These are phyloP conservation scores for Orientallactaga sibirica DNA, from an alignment of 2,797 vertebrate species.

Conservation along the genomic window DNA sequence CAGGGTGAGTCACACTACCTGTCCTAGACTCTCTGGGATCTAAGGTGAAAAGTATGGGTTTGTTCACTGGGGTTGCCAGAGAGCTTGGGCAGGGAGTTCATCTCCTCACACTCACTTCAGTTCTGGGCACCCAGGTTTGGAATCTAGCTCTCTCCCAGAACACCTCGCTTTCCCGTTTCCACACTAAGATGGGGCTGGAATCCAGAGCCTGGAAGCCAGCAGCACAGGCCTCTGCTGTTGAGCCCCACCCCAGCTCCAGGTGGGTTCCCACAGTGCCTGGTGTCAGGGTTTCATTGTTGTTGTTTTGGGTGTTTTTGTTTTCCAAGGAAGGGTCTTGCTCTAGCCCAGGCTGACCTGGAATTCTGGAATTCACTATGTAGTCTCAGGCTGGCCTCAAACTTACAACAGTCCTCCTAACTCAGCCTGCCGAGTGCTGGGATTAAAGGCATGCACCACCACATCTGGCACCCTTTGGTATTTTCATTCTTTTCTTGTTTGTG, in stretches of 20 bases:
- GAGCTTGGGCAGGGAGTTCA: not conserved
- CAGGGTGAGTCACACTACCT: not conserved
- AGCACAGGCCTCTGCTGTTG: not conserved
- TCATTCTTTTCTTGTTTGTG: too few relatives aligned
- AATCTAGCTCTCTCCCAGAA: not conserved
- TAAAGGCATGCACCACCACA: too few relatives aligned
- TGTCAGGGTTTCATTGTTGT: not conserved
- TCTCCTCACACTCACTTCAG: not conserved
- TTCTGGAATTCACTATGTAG: too few relatives aligned
- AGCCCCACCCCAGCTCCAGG: not conserved
- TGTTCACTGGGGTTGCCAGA: not conserved
- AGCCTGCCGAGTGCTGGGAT: too few relatives aligned
- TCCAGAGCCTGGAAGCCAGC: too few relatives aligned
- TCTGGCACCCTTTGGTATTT: too few relatives aligned
- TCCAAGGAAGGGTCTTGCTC: too few relatives aligned
- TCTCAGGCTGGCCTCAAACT: too few relatives aligned
- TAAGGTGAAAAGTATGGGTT: not conserved
- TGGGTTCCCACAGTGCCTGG: not conserved
- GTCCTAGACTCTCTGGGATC: not conserved
- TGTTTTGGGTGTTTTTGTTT: too few relatives aligned
- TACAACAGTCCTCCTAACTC: too few relatives aligned
- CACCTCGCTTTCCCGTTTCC: not conserved
- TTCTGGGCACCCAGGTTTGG: not conserved
- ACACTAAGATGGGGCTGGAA: not conserved
- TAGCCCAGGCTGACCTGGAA: too few relatives aligned